Conservation (phyloP, 2,797 vertebrate genomes). For the Petrocephalus sullivani region DNA sequence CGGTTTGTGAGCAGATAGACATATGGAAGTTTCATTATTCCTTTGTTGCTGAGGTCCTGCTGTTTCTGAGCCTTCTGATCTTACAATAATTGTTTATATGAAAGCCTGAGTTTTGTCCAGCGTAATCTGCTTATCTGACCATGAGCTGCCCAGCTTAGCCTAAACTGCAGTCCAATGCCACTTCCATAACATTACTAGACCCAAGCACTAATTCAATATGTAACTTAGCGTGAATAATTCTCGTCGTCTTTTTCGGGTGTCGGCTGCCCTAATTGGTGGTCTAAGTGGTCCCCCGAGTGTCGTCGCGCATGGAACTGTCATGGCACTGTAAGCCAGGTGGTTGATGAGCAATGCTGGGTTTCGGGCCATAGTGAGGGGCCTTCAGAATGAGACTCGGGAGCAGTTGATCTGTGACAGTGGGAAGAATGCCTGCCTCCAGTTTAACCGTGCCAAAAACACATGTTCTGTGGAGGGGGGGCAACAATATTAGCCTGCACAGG, state of each 20-base stretch:
- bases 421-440: neutral
- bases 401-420: neutral
- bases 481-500: neutral
- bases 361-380: neutral
- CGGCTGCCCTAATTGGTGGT: neutral
- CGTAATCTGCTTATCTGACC: neutral
- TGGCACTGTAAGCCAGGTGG: neutral
- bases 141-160: neutral
- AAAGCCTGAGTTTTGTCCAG: neutral
- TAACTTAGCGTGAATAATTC: neutral
- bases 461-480: neutral
- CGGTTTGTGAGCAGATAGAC: neutral
- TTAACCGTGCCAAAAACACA: neutral
- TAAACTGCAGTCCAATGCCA: neutral
- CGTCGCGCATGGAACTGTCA: neutral
- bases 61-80: neutral
- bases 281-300: neutral
- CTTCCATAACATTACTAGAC: neutral
- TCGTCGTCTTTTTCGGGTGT: neutral
- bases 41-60: neutral
- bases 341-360: neutral
- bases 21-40: neutral
- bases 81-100: neutral
- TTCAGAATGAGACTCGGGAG: neutral
- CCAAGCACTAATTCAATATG: neutral